phyloP scores from a whole-genome alignment of 2,797 vertebrate species.

The Pangasius krempfi region DNA sequence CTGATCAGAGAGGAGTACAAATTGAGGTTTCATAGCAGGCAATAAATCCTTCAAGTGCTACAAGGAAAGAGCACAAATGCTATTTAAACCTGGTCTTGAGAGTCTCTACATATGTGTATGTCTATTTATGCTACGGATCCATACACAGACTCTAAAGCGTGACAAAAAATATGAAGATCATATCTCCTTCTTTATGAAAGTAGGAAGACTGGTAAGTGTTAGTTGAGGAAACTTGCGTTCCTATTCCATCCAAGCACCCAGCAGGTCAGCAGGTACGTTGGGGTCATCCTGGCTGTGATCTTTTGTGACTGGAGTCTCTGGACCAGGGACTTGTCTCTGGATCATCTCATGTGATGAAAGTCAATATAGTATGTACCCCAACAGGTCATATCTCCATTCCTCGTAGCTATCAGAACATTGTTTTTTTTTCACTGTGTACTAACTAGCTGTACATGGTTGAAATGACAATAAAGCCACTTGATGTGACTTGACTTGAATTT shows the following conservation, averaged over 20 bases:
- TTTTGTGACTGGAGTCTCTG: neutral
- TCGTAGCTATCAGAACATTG: no score
- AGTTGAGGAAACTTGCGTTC: neutral
- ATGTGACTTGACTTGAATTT: no score
- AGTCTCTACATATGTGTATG: neutral
- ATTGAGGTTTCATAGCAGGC: neutral
- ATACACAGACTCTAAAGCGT: neutral
- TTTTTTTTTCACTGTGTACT: no score
- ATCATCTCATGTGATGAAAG: no score
- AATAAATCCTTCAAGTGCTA: neutral
- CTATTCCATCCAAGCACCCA: neutral
- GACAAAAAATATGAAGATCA: neutral
- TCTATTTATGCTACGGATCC: no score
- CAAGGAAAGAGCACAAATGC: neutral
- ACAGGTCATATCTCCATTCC: no score
- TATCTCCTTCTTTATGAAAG: neutral
- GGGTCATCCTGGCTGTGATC: neutral
- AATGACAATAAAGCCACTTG: no score
- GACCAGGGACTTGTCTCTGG: neutral
- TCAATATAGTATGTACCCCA: no score
- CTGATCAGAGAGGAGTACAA: neutral
- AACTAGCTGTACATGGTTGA: no score
- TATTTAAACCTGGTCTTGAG: neutral
- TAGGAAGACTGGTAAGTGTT: neutral
- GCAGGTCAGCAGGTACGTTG: neutral